Percentiles rank a stretch among this genome's conserved stretches.
phyloP scores from a whole-genome alignment of 2,888 invertebrate genomes.

The Pseudococcus longispinus region DNA sequence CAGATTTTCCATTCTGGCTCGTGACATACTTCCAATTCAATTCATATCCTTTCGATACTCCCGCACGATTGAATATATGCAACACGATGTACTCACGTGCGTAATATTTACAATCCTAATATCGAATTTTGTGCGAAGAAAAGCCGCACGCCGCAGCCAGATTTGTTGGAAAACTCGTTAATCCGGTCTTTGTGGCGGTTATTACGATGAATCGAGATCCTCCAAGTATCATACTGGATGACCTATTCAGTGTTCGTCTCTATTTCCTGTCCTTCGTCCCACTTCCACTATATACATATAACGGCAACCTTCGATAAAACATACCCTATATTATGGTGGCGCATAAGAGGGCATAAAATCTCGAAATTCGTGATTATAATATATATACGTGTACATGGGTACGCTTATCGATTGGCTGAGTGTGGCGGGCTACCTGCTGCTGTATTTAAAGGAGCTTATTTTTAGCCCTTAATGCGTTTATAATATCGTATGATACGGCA shows the following conservation, averaged over 20 bases:
- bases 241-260: not conserved
- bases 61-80: no score
- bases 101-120: no score
- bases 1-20: no score
- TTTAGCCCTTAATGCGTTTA: conserved; percentile 24
- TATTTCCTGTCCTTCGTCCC: not conserved
- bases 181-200: not conserved
- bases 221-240: not conserved
- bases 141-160: not conserved
- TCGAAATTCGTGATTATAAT: not conserved
- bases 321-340: not conserved
- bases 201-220: not conserved
- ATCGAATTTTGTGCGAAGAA: no score
- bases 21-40: no score
- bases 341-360: not conserved
- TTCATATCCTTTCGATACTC: no score
- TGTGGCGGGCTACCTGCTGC: not conserved
- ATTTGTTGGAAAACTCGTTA: not conserved
- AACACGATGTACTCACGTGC: no score
- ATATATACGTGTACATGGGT: not conserved
- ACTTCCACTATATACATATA: not conserved
- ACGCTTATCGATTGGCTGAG: not conserved
- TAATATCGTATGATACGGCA: not conserved
- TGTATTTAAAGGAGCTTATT: conserved; percentile 9
- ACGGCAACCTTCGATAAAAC: not conserved